These are phyloP conservation scores for Glossophaga mutica DNA, from an alignment of 2,797 vertebrate genomes.

Conservation along the genomic window DNA sequence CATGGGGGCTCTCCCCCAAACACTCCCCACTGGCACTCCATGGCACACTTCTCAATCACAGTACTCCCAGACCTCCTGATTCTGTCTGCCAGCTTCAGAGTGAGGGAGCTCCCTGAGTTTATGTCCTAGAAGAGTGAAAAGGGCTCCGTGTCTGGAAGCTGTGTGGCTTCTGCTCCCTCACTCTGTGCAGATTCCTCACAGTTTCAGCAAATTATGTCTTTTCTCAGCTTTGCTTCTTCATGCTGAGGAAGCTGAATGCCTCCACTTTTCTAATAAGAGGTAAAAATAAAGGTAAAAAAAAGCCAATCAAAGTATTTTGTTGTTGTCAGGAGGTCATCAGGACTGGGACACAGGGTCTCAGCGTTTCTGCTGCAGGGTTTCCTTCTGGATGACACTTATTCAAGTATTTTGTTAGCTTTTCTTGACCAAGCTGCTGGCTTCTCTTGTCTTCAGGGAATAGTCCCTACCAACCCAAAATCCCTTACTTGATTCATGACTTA, in stretches of 20 bases:
- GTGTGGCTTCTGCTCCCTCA: neutral
- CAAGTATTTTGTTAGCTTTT: neutral
- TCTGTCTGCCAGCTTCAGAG: neutral
- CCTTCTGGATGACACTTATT: neutral
- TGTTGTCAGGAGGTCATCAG: neutral
- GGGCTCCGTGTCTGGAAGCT: neutral
- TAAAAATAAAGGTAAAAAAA: neutral
- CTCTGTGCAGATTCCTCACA: neutral
- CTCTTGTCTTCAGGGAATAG: neutral
- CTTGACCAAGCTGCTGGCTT: neutral
- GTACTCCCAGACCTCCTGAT: neutral
- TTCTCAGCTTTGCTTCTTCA: neutral
- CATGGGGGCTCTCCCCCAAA: fast-evolving
- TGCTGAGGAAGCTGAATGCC: neutral
- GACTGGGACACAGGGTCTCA: neutral
- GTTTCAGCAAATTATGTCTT: fast-evolving
- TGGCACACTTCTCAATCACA: fast-evolving
- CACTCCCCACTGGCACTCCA: fast-evolving
- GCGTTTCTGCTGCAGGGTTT: neutral
- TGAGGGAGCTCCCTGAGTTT: no score
- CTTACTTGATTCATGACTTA: neutral
- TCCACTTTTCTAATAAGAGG: neutral
- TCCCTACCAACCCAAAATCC: neutral
- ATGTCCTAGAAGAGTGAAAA: neutral
- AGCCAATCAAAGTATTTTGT: neutral